Conservation (phyloP, 2,113 vertebrate genomes). For the Cyrtonyx montezumae region DNA sequence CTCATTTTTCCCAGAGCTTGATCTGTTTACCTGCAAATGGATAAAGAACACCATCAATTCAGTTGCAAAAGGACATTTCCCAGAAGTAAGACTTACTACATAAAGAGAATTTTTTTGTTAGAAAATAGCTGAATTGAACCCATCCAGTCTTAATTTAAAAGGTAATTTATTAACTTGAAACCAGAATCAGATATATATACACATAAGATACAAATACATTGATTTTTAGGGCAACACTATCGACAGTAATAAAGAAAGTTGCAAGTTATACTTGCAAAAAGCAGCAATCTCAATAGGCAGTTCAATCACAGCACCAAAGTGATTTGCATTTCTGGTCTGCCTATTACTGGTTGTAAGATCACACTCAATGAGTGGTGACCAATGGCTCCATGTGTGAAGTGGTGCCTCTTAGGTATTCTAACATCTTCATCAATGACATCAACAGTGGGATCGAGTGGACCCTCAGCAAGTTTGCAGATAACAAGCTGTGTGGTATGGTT, state of each 20-base stretch:
- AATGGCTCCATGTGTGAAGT: too few relatives aligned
- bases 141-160: background rate
- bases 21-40: slow-evolving; percentile 77
- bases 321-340: background rate
- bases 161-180: background rate
- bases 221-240: background rate
- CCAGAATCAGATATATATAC: background rate
- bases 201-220: background rate
- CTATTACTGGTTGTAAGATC: too few relatives aligned
- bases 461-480: too few relatives aligned
- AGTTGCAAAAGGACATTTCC: background rate
- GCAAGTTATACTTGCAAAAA: background rate
- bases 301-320: background rate
- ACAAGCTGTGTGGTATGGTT: too few relatives aligned
- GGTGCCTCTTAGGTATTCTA: too few relatives aligned
- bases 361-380: too few relatives aligned
- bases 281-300: background rate
- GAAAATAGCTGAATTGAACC: background rate
- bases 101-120: background rate
- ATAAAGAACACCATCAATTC: slow-evolving; percentile 8
- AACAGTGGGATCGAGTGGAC: too few relatives aligned
- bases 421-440: too few relatives aligned
- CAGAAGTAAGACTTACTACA: background rate
- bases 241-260: background rate
- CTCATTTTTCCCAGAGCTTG: slow-evolving; percentile 85